Percentiles rank a stretch among this genome's conserved stretches.
These are phyloP conservation scores for Rhinichthys klamathensis DNA, from an alignment of 2,113 vertebrate genomes.

Conservation along the genomic window DNA sequence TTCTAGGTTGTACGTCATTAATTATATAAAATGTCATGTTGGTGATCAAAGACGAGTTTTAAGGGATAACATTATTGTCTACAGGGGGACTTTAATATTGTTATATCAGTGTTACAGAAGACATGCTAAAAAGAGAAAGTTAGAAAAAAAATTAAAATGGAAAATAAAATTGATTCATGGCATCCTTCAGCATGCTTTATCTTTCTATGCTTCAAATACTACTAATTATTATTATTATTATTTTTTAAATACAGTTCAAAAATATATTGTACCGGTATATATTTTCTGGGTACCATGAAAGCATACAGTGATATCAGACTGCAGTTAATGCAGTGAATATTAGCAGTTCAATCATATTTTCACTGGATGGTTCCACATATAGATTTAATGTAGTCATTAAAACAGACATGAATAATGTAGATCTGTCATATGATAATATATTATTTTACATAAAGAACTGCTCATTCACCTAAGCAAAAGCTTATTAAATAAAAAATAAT, in stretches of 20 bases:
- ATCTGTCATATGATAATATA: background rate
- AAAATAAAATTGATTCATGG: no score
- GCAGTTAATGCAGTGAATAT: background rate
- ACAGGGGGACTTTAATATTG: no score
- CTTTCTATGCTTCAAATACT: no score
- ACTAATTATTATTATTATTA: no score
- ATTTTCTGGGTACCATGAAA: background rate
- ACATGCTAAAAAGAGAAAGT: background rate
- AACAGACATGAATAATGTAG: conserved; percentile 25
- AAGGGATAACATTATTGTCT: no score
- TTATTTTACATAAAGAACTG: conserved; percentile 19
- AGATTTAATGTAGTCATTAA: conserved; percentile 17
- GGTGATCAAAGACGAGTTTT: no score
- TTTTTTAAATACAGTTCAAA: background rate
- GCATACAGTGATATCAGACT: background rate
- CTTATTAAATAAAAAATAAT: background rate
- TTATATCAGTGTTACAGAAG: background rate
- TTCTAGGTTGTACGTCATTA: no score
- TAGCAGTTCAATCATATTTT: background rate
- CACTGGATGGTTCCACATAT: background rate
- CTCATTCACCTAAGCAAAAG: background rate
- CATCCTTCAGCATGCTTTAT: no score
- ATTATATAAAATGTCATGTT: no score
- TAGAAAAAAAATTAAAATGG: no score
- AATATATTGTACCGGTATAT: background rate